These are phyloP conservation scores for Marmota monax DNA, from an alignment of 2,113 vertebrate genomes.

Conservation along the genomic window DNA sequence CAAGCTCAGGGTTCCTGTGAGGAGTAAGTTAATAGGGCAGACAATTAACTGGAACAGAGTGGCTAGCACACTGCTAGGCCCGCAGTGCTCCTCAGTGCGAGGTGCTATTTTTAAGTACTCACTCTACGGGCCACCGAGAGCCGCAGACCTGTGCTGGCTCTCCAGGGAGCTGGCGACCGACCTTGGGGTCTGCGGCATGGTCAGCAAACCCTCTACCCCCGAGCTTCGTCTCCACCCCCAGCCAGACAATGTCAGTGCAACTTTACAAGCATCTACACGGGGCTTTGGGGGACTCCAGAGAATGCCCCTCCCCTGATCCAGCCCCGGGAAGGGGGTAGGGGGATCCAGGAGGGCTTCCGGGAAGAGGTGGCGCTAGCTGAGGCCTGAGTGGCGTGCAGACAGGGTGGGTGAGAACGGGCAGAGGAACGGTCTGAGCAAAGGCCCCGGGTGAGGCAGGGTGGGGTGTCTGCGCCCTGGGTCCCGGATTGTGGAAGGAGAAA, in stretches of 20 bases:
- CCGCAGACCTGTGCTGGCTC: background rate
- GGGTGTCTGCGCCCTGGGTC: too few relatives aligned
- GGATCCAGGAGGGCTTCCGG: background rate
- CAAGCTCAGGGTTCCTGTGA: background rate
- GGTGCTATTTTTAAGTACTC: background rate
- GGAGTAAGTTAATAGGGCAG: background rate
- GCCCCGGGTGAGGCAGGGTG: background rate
- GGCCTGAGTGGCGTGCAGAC: background rate
- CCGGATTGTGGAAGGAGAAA: too few relatives aligned
- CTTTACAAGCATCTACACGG: background rate
- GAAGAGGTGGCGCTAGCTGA: background rate
- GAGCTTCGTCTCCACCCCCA: background rate
- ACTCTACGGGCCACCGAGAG: background rate
- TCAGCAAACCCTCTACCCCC: background rate
- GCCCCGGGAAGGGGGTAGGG: background rate
- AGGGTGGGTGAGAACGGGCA: background rate
- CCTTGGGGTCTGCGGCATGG: background rate
- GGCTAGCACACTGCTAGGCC: rapidly evolving
- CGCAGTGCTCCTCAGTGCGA: rapidly evolving
- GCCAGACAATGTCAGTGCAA: background rate
- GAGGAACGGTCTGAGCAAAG: background rate
- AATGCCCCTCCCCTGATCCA: background rate
- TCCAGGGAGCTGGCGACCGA: background rate
- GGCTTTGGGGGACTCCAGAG: background rate
- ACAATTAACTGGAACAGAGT: background rate